A percentile compares a stretch with the other conserved stretches of the same genome.
Conservation (phyloP, 2,888 invertebrate genomes). For the Noctua pronuba region DNA sequence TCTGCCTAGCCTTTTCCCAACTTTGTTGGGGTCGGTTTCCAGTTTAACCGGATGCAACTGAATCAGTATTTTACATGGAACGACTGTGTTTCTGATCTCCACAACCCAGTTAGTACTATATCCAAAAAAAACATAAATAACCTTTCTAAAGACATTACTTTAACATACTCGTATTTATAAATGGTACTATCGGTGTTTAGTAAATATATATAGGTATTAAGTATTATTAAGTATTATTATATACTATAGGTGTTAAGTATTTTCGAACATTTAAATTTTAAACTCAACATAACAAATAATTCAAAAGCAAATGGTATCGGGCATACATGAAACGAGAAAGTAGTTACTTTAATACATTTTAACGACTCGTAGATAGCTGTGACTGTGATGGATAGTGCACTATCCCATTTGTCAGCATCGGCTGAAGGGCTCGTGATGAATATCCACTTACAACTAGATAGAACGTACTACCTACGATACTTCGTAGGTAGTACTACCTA, state of each 20-base stretch:
- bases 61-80: no score
- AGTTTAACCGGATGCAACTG: no score
- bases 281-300: no score
- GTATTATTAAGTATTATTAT: no score
- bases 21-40: no score
- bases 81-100: no score
- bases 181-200: background rate
- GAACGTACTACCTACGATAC: background rate
- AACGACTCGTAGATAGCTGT: slow-evolving; percentile 18
- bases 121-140: no score
- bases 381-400: slow-evolving; percentile 48
- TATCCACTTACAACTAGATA: slow-evolving; percentile 13
- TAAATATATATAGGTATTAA: no score
- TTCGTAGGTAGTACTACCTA: no score
- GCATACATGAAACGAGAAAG: background rate
- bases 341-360: slow-evolving; percentile 12
- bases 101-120: no score
- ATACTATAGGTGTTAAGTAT: no score
- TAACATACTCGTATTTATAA: background rate
- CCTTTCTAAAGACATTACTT: background rate
- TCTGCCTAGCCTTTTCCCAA: no score
- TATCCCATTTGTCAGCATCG: slow-evolving; percentile 35
- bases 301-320: background rate
- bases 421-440: slow-evolving; percentile 38
- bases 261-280: background rate